These are phyloP conservation scores for Nomada goodeniana DNA, from an alignment of 2,888 invertebrate species.

Conservation along the genomic window DNA sequence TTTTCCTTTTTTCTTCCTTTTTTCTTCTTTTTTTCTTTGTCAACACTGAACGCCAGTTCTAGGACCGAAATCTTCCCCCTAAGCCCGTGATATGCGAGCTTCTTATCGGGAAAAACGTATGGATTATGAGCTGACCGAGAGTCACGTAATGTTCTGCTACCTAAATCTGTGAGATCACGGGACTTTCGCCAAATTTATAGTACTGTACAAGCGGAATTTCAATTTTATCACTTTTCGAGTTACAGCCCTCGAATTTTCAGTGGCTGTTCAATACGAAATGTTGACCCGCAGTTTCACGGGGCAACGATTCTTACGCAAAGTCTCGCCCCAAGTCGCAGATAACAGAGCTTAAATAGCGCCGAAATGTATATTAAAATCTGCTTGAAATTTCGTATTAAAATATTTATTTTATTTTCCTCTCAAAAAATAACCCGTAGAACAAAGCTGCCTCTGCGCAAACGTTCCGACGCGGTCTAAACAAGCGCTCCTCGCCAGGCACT, in stretches of 20 bases:
- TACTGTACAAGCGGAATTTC: constrained; percentile 36
- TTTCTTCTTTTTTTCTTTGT: too few relatives aligned
- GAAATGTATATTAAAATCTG: too few relatives aligned
- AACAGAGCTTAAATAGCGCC: neutral
- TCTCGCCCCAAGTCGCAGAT: neutral
- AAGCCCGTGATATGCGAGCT: constrained; percentile 35
- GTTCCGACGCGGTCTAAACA: too few relatives aligned
- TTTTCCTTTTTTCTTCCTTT: neutral
- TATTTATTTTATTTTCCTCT: too few relatives aligned
- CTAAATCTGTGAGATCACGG: constrained; percentile 47
- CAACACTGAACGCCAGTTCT: constrained; percentile 27
- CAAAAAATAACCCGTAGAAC: too few relatives aligned
- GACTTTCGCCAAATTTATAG: constrained; percentile 38
- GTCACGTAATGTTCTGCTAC: constrained; percentile 51
- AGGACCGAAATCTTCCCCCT: constrained; percentile 37
- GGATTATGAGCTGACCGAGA: constrained; percentile 46
- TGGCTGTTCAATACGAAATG: neutral
- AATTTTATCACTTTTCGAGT: constrained; percentile 29
- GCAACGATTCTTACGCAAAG: neutral
- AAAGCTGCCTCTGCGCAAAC: too few relatives aligned
- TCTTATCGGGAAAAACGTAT: constrained; percentile 53
- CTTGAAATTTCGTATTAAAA: too few relatives aligned
- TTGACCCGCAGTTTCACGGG: neutral
- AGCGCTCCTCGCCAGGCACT: too few relatives aligned
- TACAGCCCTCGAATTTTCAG: neutral